Conservation (phyloP, 2,888 invertebrate species). For the Limnephilus lunatus region DNA sequence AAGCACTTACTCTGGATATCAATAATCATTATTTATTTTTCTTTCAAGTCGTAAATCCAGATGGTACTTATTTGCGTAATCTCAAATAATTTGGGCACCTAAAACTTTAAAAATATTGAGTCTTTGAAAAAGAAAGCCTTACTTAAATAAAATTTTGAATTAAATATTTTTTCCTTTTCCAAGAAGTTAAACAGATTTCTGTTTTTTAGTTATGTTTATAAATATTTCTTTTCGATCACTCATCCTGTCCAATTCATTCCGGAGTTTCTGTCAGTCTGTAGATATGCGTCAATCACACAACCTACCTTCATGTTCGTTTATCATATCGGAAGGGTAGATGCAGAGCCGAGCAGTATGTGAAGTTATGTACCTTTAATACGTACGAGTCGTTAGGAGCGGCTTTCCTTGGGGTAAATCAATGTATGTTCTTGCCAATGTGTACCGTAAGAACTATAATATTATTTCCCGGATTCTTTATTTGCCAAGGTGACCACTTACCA, state of each 20-base stretch:
- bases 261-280: background rate
- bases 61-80: background rate
- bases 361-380: background rate
- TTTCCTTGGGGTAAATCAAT: background rate
- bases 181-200: background rate
- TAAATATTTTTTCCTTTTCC: background rate
- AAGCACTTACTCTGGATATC: background rate
- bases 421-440: background rate
- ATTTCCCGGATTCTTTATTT: background rate
- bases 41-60: background rate
- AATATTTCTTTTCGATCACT: conserved; percentile 9
- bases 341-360: background rate
- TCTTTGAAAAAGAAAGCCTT: background rate
- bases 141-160: background rate
- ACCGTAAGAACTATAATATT: background rate
- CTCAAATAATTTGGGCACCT: too few relatives aligned
- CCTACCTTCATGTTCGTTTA: background rate
- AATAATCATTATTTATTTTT: background rate
- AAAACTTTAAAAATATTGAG: background rate
- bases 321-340: background rate
- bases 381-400: background rate
- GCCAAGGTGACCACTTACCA: background rate
- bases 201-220: conserved; percentile 9
- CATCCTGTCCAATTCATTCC: conserved; percentile 23
- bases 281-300: background rate